A percentile compares a stretch with the other conserved stretches of the same genome.
These are phyloP conservation scores for Carcharodon carcharias DNA, from an alignment of 2,797 vertebrate species.

Conservation along the genomic window DNA sequence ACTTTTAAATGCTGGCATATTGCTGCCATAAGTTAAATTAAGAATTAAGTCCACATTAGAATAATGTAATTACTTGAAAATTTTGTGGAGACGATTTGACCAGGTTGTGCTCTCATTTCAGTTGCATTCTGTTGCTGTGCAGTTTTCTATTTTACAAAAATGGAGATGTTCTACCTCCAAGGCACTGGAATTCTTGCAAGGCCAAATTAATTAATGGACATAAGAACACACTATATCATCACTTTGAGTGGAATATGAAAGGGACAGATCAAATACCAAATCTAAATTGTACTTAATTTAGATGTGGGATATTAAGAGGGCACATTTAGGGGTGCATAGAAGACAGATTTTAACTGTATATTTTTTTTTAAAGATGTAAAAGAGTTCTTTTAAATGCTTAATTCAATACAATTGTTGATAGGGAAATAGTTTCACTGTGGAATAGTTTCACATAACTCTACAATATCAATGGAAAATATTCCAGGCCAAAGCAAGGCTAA, in stretches of 20 bases:
- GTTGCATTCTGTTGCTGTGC: background rate
- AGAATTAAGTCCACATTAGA: background rate
- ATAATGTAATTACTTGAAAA: background rate
- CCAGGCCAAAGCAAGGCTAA: background rate
- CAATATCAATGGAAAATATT: background rate
- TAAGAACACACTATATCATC: background rate
- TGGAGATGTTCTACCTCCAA: background rate
- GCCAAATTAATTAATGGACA: background rate
- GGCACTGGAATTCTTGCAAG: background rate
- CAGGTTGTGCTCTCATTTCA: background rate
- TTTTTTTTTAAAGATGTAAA: background rate
- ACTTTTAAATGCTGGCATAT: background rate
- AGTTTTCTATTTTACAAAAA: background rate
- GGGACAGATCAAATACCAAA: background rate
- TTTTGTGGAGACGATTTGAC: background rate
- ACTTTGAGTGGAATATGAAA: background rate
- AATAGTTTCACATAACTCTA: background rate
- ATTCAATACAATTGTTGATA: background rate
- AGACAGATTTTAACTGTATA: background rate
- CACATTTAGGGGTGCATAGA: background rate
- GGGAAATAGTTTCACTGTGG: background rate
- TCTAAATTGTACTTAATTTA: background rate
- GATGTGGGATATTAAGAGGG: background rate
- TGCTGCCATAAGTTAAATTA: background rate
- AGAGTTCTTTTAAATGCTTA: background rate